phyloP scores from a whole-genome alignment of 2,113 vertebrate species.

The Hippolais icterina region DNA sequence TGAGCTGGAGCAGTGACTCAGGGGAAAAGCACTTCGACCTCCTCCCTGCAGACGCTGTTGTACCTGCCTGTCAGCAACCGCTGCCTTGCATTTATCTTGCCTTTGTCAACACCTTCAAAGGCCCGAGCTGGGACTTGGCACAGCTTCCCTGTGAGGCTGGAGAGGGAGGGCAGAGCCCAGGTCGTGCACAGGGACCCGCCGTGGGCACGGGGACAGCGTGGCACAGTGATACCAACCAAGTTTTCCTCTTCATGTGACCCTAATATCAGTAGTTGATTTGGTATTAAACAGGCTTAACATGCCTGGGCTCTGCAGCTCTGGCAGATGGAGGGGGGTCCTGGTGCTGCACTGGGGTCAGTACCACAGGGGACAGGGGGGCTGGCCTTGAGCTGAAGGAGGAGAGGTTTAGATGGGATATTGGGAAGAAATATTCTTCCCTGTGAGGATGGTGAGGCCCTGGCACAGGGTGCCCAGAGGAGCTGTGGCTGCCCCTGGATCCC shows the following conservation, averaged over 20 bases:
- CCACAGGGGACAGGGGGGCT: neutral
- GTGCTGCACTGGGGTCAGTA: neutral
- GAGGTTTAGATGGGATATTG: neutral
- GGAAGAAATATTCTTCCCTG: neutral
- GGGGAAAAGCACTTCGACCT: constrained; percentile 8
- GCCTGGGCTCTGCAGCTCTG: neutral
- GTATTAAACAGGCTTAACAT: accelerated
- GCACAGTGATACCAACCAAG: neutral
- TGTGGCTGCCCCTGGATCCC: neutral
- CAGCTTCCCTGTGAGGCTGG: neutral
- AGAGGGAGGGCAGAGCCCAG: neutral
- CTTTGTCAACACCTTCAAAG: constrained; percentile 20
- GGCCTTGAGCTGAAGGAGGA: neutral
- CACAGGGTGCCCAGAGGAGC: neutral
- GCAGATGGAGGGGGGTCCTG: neutral
- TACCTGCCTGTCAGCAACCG: neutral
- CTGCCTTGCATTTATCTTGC: constrained; percentile 17
- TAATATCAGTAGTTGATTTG: neutral
- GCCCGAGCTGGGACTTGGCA: neutral
- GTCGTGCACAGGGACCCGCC: accelerated
- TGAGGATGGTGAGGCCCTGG: neutral
- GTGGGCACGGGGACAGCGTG: accelerated
- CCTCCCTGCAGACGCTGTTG: neutral
- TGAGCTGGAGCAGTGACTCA: constrained; percentile 24
- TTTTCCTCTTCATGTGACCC: neutral